Conservation (phyloP, 2,797 vertebrate genomes). For the Helostoma temminkii region DNA sequence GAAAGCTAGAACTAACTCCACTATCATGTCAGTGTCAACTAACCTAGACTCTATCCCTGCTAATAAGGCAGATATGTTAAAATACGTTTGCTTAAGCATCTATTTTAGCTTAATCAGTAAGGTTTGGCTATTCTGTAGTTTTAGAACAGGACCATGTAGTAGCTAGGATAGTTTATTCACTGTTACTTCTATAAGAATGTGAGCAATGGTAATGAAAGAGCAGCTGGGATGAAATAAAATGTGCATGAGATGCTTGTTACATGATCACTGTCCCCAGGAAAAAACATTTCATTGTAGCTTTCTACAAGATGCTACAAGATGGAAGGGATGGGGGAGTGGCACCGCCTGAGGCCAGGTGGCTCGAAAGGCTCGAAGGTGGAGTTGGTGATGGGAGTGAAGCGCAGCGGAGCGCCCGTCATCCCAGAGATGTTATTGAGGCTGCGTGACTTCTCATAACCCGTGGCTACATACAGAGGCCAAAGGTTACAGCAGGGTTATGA, state of each 20-base stretch:
- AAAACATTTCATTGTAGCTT: constrained; percentile 29
- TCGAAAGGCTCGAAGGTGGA: constrained; percentile 90
- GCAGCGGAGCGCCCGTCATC: constrained; percentile 88
- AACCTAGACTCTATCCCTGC: constrained; percentile 59
- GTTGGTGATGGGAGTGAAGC: constrained; percentile 90
- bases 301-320: constrained; percentile 92
- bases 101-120: constrained; percentile 33
- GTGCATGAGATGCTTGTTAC: constrained; percentile 21
- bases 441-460: constrained; percentile 95
- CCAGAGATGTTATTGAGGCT: constrained; percentile 96
- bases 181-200: constrained; percentile 26
- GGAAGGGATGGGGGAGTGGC: constrained; percentile 92
- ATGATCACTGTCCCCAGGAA: constrained; percentile 9
- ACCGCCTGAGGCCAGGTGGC: constrained; percentile 88
- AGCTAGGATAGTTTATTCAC: constrained; percentile 15
- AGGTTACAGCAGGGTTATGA: constrained; percentile 41
- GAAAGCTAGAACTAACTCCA: constrained; percentile 57
- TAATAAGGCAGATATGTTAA: constrained; percentile 61
- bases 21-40: constrained; percentile 48
- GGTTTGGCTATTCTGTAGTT: constrained; percentile 37
- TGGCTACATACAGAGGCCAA: constrained; percentile 67
- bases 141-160: constrained; percentile 35
- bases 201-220: constrained; percentile 35
- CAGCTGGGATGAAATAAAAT: constrained; percentile 24
- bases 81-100: constrained; percentile 50